phyloP scores from a whole-genome alignment of 1,140 invertebrate species.

The Saccostrea echinata region DNA sequence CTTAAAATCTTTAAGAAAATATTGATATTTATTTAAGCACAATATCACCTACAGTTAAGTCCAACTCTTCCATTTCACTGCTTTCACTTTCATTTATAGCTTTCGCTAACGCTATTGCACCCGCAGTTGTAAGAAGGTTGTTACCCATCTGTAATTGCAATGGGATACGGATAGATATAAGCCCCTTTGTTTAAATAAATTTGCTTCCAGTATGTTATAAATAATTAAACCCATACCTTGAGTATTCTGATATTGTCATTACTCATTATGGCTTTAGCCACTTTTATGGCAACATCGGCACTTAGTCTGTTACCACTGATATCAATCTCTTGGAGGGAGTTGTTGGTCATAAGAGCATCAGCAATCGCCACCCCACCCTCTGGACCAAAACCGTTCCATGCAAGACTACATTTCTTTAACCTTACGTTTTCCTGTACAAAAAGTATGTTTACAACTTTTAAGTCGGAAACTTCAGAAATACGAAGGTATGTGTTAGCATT shows the following conservation, averaged over 20 bases:
- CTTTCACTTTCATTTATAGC: constrained; percentile 74
- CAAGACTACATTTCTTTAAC: constrained; percentile 75
- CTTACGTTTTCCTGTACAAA: constrained; percentile 77
- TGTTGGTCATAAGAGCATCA: constrained; percentile 75
- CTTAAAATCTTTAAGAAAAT: not conserved
- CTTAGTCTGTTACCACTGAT: constrained; percentile 77
- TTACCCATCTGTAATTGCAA: constrained; percentile 75
- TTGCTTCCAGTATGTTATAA: not conserved
- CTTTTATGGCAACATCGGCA: constrained; percentile 68
- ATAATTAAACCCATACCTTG: constrained; percentile 61
- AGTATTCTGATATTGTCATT: constrained; percentile 77
- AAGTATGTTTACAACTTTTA: not conserved
- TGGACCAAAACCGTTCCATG: constrained; percentile 79
- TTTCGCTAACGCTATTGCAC: constrained; percentile 76
- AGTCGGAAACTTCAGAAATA: too few species aligned
- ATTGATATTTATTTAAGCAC: too few species aligned
- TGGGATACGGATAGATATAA: not conserved
- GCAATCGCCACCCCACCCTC: constrained; percentile 77
- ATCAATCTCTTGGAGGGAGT: constrained; percentile 75
- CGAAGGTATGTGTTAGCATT: too few species aligned
- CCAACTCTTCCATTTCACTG: constrained; percentile 73
- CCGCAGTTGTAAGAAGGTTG: constrained; percentile 78
- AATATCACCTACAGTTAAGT: constrained; percentile 73
- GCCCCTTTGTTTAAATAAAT: not conserved
- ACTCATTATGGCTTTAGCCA: constrained; percentile 74